Evolutionary conservation across 2,888 invertebrate species (phyloP).

Genomic region (Exephanes ischioxanthus): DNA sequence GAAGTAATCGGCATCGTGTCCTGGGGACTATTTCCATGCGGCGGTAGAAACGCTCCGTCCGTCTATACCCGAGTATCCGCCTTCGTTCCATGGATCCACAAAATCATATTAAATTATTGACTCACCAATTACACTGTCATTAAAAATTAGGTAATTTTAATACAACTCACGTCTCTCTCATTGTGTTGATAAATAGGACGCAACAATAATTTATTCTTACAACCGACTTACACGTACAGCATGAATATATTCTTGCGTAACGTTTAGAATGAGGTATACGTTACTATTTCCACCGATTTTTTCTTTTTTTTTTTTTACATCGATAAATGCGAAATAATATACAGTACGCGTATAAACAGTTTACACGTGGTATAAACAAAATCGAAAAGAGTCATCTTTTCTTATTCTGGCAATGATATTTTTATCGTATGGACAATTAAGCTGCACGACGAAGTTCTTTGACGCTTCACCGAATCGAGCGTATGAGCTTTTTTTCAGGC

Average conservation of each 20-base stretch:
- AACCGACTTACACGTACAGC: slow-evolving; percentile 49
- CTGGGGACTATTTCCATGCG: slow-evolving; percentile 84
- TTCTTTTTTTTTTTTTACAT: slow-evolving; percentile 30
- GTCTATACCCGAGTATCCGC: slow-evolving; percentile 82
- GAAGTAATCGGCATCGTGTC: slow-evolving; percentile 83
- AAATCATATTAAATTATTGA: slow-evolving; percentile 71
- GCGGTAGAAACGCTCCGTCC: slow-evolving; percentile 79
- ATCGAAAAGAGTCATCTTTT: slow-evolving; percentile 12
- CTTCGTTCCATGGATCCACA: slow-evolving; percentile 80
- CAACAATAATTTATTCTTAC: slow-evolving; percentile 63
- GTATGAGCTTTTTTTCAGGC: slow-evolving; percentile 17
- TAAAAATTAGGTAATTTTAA: background rate
- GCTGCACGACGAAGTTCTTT: slow-evolving; percentile 56
- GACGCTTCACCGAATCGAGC: slow-evolving; percentile 49
- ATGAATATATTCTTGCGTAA: slow-evolving; percentile 18
- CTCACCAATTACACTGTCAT: background rate
- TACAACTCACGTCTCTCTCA: slow-evolving; percentile 4
- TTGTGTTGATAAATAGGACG: slow-evolving; percentile 46
- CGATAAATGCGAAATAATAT: slow-evolving; percentile 55
- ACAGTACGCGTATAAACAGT: slow-evolving; percentile 56
- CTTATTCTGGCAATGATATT: slow-evolving; percentile 35
- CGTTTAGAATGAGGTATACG: slow-evolving; percentile 27
- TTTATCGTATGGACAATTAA: slow-evolving; percentile 34
- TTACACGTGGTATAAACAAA: slow-evolving; percentile 30
- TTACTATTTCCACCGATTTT: background rate